A percentile compares a stretch with the other conserved stretches of the same genome.
These are phyloP conservation scores for Euphonia xanthogaster DNA, from an alignment of 2,797 vertebrate genomes.

Conservation along the genomic window DNA sequence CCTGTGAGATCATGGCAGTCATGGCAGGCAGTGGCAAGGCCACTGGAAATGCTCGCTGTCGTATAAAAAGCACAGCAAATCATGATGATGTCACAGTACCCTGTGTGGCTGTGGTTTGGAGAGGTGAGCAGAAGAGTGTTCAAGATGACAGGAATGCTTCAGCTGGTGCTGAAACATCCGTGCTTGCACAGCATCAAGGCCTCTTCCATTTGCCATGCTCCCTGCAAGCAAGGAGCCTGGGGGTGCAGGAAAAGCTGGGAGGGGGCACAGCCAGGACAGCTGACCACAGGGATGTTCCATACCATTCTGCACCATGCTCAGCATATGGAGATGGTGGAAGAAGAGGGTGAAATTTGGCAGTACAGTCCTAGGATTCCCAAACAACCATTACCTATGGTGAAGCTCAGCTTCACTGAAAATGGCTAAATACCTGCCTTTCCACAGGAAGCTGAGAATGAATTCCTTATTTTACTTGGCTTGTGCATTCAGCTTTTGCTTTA, in stretches of 20 bases:
- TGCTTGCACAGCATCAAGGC: neutral
- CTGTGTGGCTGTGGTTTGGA: neutral
- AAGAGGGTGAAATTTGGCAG: neutral
- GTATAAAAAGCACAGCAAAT: neutral
- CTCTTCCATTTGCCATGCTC: neutral
- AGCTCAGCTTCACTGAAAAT: neutral
- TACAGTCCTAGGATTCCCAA: neutral
- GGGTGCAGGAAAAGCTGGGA: neutral
- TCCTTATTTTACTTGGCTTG: neutral
- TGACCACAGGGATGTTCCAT: neutral
- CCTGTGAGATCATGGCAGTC: neutral
- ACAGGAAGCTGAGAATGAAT: neutral
- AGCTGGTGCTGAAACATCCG: neutral
- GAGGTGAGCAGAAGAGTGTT: fast-evolving
- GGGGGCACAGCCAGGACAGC: neutral
- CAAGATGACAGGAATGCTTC: neutral
- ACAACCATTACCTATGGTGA: neutral
- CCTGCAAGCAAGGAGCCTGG: neutral
- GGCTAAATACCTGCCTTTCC: neutral
- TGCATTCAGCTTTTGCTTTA: neutral
- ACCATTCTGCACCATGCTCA: too few relatives aligned
- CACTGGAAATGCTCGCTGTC: neutral
- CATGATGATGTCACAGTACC: fast-evolving
- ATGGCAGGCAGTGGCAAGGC: neutral
- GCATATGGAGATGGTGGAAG: too few relatives aligned